A percentile compares a stretch with the other conserved stretches of the same genome.
phyloP scores from a whole-genome alignment of 2,888 invertebrate species.

The Poecilus cupreus region DNA sequence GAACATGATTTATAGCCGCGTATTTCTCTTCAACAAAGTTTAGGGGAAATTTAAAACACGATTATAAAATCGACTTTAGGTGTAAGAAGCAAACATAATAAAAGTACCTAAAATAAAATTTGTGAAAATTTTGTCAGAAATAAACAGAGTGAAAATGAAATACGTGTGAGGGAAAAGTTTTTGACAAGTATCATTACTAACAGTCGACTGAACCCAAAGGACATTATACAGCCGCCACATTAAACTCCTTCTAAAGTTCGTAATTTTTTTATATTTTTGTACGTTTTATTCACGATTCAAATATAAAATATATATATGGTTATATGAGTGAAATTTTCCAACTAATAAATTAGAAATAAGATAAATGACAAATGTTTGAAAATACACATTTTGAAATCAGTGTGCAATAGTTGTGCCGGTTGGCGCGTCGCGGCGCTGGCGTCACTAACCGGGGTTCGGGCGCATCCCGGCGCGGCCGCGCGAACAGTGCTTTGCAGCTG shows the following conservation, averaged over 20 bases:
- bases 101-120: conserved; percentile 53
- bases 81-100: conserved; percentile 48
- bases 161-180: conserved; percentile 55
- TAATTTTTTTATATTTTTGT: conserved; percentile 32
- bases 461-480: conserved; percentile 20
- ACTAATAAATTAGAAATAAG: conserved; percentile 48
- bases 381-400: conserved; percentile 33
- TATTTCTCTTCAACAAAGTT: conserved; percentile 15
- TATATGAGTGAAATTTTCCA: conserved; percentile 44
- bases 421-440: conserved; percentile 32
- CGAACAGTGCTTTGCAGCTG: conserved; percentile 34
- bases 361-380: conserved; percentile 44
- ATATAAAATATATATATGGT: conserved; percentile 25
- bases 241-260: conserved; percentile 47
- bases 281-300: conserved; percentile 42
- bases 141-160: conserved; percentile 59
- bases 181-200: conserved; percentile 59
- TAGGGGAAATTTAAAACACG: conserved; percentile 19
- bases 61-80: conserved; percentile 36
- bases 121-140: conserved; percentile 56
- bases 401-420: not conserved
- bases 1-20: conserved; percentile 5
- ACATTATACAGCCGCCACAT: conserved; percentile 54
- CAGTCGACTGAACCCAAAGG: conserved; percentile 56
- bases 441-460: conserved; percentile 46